Evolutionary conservation across 2,797 vertebrate species (phyloP).

Genomic region (Etheostoma nigrum): DNA sequence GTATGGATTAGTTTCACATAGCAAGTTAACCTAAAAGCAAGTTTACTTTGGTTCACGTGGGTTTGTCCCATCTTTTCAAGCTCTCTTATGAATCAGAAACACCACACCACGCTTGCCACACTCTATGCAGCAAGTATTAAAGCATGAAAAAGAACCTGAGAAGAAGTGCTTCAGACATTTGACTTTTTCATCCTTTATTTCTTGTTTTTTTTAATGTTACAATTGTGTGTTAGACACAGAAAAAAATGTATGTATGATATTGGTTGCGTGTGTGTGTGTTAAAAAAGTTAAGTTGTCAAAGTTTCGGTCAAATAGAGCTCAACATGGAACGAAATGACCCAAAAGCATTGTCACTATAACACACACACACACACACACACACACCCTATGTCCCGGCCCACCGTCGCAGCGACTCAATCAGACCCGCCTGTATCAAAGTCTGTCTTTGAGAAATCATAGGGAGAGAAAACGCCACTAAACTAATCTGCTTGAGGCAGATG

Average conservation of each 20-base stretch:
- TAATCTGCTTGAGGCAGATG: no score
- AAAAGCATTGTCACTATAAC: no score
- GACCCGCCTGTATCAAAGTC: no score
- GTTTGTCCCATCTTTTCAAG: not conserved
- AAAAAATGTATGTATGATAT: slow-evolving; percentile 2
- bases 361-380: no score
- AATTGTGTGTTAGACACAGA: not conserved
- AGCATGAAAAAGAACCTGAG: slow-evolving; percentile 2
- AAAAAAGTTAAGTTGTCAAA: not conserved
- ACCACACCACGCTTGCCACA: not conserved
- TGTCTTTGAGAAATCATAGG: no score
- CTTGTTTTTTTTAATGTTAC: not conserved
- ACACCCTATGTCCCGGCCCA: no score
- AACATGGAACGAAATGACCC: no score
- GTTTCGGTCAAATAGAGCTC: not conserved
- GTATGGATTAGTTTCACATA: no score
- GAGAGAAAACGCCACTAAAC: no score
- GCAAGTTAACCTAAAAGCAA: no score
- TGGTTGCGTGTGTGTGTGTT: slow-evolving; percentile 4
- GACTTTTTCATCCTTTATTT: not conserved
- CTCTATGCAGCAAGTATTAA: slow-evolving; percentile 11
- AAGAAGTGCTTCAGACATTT: slow-evolving; percentile 19
- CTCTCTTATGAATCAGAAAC: slow-evolving; percentile 13
- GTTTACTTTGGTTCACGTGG: no score
- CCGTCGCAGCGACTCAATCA: no score